These are phyloP conservation scores for Callipepla squamata DNA, from an alignment of 2,113 vertebrate genomes.

Conservation along the genomic window DNA sequence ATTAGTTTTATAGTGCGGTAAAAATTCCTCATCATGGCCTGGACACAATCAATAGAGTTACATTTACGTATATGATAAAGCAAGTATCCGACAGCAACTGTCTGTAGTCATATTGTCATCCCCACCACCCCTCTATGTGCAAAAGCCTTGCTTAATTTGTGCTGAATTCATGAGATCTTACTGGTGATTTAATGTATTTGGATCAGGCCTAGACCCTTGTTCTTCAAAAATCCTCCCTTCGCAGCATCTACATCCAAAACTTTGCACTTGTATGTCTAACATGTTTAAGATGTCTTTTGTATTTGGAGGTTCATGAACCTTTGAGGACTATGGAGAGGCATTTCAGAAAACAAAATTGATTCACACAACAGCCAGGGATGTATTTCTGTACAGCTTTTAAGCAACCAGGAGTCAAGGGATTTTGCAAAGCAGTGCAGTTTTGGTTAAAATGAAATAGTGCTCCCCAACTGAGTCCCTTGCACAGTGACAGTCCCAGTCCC, in stretches of 20 bases:
- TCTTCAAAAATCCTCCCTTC: background rate
- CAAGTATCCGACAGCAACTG: background rate
- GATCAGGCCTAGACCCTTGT: background rate
- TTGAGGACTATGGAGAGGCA: background rate
- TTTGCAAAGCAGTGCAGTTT: background rate
- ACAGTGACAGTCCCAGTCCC: background rate
- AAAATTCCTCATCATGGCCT: background rate
- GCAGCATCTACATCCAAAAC: background rate
- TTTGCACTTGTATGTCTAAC: background rate
- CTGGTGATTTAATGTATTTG: background rate
- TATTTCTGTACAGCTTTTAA: background rate
- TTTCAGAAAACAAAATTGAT: background rate
- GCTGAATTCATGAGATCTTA: background rate
- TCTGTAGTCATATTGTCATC: background rate
- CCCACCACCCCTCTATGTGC: background rate
- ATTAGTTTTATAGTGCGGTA: background rate
- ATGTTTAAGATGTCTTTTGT: background rate
- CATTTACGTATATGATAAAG: background rate
- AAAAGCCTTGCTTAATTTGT: background rate
- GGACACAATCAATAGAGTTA: background rate
- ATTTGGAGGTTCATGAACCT: background rate
- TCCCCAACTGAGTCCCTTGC: background rate
- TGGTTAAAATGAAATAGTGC: background rate
- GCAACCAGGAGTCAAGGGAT: rapidly evolving
- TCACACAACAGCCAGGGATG: background rate